phyloP scores from a whole-genome alignment of 2,797 vertebrate species.

The Petrocephalus schoutedeni region DNA sequence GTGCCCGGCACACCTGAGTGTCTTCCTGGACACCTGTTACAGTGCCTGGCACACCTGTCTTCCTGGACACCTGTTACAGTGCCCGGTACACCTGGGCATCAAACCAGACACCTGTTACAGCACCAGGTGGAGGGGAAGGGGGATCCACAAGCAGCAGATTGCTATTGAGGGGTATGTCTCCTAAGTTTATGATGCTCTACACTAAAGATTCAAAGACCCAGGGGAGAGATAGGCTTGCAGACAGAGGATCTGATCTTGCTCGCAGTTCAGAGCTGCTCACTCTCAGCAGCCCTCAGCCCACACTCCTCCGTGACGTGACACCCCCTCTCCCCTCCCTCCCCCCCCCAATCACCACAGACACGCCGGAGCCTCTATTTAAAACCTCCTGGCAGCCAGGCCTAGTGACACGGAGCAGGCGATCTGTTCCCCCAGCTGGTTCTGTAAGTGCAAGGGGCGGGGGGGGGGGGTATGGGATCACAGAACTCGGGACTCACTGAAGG shows the following conservation, averaged over 20 bases:
- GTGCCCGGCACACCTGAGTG: background rate
- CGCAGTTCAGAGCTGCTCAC: background rate
- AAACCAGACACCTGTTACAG: background rate
- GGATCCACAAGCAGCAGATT: background rate
- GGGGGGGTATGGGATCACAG: background rate
- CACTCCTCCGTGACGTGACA: background rate
- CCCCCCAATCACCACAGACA: background rate
- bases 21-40: background rate
- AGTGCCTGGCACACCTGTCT: background rate
- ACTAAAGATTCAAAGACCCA: background rate
- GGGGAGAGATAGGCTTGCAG: background rate
- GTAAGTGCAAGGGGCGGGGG: background rate
- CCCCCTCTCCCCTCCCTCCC: background rate
- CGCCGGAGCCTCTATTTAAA: background rate
- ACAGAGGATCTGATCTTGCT: background rate
- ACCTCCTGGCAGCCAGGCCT: background rate
- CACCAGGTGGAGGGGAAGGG: background rate
- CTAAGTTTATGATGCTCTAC: background rate
- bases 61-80: no score
- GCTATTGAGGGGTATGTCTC: background rate
- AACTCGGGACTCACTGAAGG: background rate
- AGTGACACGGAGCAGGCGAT: conserved; percentile 2
- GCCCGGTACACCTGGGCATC: no score
- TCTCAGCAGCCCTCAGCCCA: background rate
- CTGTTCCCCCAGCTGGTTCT: background rate